Evolutionary conservation across 2,797 vertebrate genomes (phyloP), one percentile per base, ranked within the genome.

Genomic region (Poliocrania exsul): DNA sequence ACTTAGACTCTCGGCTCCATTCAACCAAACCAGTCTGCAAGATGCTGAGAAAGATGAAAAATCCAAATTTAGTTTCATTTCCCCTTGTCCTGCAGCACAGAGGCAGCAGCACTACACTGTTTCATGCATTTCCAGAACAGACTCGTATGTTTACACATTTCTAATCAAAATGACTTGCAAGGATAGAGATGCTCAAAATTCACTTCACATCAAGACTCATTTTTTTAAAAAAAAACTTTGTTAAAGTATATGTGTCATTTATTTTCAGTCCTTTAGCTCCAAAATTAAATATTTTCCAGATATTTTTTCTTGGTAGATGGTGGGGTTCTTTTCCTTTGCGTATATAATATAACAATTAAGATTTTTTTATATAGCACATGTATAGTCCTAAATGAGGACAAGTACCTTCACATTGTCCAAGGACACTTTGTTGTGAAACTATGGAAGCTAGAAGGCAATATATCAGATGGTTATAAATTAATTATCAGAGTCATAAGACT

Each of bases 231-330:
- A 90, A 31, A 81, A 90, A 15, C 26, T 49, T 74, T 33, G 78
- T 66, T 69, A 58, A 79, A 81, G 26, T 2, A 17, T 19, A 19
- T 3, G 4, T 29, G 8, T 28, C 12, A 65, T 86, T 92, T 93
- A 50, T 96, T 95, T 94, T 84, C 73, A 95, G 86, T 37, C 77
- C 49, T 31, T 56, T 29, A 92, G 56, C 56, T 94, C 66, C 50
- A 74, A 87, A 92, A 95, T 49, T 84, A 97, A 91, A 42, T 49
- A 83, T 89, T 96, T 94, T 74, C 92, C 87, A 97, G 77, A 77
- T 96, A 90, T 92, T 61, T 53, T 65, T 31, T 90, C 92, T 74
- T 88, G 10, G 20, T 78, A 57, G 15, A 37, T 61, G 46, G 11
- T n/a, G 28, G 35, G 14, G 14, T 4, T 8, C 16, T 23, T 14